Base-by-base conservation (phyloP, 2,113 vertebrate species). In the Poeciliopsis occidentalis region DNA sequence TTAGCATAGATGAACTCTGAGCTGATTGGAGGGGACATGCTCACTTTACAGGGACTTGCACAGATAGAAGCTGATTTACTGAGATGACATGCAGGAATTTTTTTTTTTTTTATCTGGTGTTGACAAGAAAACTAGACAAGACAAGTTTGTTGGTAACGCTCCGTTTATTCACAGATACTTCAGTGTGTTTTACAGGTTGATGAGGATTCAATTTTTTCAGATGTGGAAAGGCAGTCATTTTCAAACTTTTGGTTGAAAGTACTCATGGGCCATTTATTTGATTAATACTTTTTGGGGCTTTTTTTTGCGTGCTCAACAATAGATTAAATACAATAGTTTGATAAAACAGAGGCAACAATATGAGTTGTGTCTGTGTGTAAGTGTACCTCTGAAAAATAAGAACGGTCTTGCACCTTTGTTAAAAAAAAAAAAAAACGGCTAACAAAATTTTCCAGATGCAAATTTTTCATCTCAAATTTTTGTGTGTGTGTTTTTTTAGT, bases 11-110 rank as follows among this genome's bases (percentile, higher is more conserved):
- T 69, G 75, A 84, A 71, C 83, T 85, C 83, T 72, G 69, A 22
- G 77, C 70, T 83, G 85, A 91, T 85, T 83, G 83, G 85, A 89
- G 81, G 85, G 89, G 88, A 88, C 85, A 81, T 22, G 67, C 71
- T 80, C 66, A 41, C 74, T 82, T 80, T 83, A 80, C 65, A 79
- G 62, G 73, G 80, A 79, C 75, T 67, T 64, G 34, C 75, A 29
- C 3, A n/a, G 51, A 71, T 61, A 67, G 51, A 73, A 32, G 64
- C 51, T 65, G 73, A 69, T 75, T 83, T 30, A 71, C 61, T 64
- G 47, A 70, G 41, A 62, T 78, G 75, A 71, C 54, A 79, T 70
- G 51, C 34, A 67, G 51, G 47, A 60, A 77, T 63, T n/a, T 34
- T 34, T 72, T 67, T 63, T n/a, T 34, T 34, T 72, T 67, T 67